Evolutionary conservation across 2,888 invertebrate species (phyloP), one percentile per base, ranked within the genome.

Genomic region (Caenorhabditis sp.): DNA sequence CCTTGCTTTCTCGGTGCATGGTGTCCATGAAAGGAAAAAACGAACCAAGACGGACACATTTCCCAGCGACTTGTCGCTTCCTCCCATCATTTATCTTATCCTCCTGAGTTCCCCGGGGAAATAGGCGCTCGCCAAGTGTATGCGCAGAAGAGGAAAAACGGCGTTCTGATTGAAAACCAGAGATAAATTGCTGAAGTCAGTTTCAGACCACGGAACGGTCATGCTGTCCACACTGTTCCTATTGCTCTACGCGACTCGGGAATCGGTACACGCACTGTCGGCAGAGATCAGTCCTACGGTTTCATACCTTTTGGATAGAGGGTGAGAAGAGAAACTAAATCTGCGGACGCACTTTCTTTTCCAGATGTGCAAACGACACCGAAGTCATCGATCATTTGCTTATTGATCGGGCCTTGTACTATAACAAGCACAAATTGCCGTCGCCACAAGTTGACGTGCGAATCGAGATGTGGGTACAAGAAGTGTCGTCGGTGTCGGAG

Each of bases 401-500:
- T 6, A 79, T 86, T 59, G 86, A 87, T 46, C 79, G 81, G 11
- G 81, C 84, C 3, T 68, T 81, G 1, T 74, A 83, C 68, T 88
- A 88, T 80, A 88, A 88, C 73, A 78, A 84, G 26, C 86, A 88
- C 71, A 82, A 80, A 61, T 74, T 87, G 15, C 88, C 88, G 2
- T 75, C 83, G 13, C 82, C 79, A 50, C 87, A 87, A 43, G 88
- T 88, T 7, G 78, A 84, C 37, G 87, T 88, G 20, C 77, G 87
- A 15, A 86, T 88, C 17, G 87, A 88, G 52, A 81, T 88, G 78
- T 88, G 88, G 88, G 85, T 88, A 15, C 89, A 89, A 55, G 89
- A 89, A 80, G 88, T 89, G 35, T 86, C 89, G 6, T 86, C 86
- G 7, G 85, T 89, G 13, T 87, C 87, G 13, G 89, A 89, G 75